These are phyloP conservation scores for Cacatua alba DNA, from an alignment of 2,113 vertebrate species.

Conservation along the genomic window DNA sequence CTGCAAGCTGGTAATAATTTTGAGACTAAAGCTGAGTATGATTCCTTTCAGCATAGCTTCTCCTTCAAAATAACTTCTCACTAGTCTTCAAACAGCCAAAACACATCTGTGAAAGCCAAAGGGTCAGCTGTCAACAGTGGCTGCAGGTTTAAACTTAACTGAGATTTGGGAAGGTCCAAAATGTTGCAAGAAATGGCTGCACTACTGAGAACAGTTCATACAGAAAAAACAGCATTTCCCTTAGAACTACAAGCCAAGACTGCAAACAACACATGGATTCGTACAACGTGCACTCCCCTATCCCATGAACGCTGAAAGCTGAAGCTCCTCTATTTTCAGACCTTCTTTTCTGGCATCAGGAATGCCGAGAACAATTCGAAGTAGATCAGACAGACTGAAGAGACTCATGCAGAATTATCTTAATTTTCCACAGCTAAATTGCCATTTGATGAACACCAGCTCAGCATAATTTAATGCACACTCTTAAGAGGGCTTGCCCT, in stretches of 20 bases:
- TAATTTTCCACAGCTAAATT: background rate
- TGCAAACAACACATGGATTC: background rate
- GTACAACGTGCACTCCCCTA: rapidly evolving
- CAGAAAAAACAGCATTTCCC: background rate
- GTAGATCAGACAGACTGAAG: background rate
- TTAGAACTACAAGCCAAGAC: background rate
- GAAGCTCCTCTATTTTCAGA: background rate
- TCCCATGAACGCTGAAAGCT: background rate
- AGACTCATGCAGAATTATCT: background rate
- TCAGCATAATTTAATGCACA: background rate
- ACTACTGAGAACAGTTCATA: background rate
- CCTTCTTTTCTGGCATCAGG: background rate
- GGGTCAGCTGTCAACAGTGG: background rate
- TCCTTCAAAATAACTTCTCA: background rate
- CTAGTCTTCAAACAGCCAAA: background rate
- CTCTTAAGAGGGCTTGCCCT: background rate
- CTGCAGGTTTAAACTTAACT: background rate
- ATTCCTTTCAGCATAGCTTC: background rate
- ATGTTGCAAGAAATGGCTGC: background rate
- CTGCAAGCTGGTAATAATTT: background rate
- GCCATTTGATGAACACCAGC: background rate
- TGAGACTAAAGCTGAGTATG: background rate
- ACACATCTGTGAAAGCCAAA: background rate
- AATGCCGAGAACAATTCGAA: background rate
- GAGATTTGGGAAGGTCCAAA: background rate